Conservation (phyloP, 2,113 vertebrate genomes). For the Acanthisitta chloris region DNA sequence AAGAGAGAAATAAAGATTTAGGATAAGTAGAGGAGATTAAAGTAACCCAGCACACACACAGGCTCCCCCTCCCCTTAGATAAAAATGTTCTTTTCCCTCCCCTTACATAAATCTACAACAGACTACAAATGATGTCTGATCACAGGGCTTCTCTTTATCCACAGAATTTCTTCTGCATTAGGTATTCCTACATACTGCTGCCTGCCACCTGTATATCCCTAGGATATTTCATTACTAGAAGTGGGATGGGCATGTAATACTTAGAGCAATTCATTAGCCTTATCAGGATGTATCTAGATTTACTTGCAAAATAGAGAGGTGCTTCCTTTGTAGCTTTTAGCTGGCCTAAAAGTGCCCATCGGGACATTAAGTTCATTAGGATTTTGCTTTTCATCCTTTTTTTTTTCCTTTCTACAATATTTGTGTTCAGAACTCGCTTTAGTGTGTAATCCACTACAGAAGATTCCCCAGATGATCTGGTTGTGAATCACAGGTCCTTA, state of each 20-base stretch:
- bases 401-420: background rate
- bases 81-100: background rate
- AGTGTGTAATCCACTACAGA: background rate
- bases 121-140: background rate
- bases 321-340: background rate
- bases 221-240: background rate
- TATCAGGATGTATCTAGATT: background rate
- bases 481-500: accelerated
- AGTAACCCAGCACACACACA: background rate
- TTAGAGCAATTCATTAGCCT: background rate
- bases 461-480: background rate
- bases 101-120: background rate
- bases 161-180: background rate
- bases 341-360: background rate
- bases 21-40: background rate
- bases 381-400: background rate
- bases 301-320: background rate
- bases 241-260: background rate
- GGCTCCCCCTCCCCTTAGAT: background rate
- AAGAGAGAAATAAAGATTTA: background rate
- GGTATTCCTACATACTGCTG: background rate
- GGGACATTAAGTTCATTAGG: background rate
- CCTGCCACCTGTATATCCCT: background rate
- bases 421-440: background rate
- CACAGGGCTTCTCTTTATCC: background rate